Conservation (phyloP, 2,888 invertebrate species). For the Drosophila stalkeri region DNA sequence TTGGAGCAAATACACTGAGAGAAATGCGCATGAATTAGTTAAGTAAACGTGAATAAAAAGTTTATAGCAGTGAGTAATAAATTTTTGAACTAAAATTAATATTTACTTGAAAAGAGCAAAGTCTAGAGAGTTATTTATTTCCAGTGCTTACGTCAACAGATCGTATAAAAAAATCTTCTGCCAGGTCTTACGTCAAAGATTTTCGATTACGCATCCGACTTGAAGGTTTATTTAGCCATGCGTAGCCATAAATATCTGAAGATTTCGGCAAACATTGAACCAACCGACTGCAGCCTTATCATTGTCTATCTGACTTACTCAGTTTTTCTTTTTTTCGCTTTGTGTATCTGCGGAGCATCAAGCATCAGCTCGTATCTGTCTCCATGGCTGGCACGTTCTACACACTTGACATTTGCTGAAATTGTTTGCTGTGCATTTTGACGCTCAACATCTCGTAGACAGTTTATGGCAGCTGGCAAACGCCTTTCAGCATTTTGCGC, state of each 20-base stretch:
- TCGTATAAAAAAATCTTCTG: neutral
- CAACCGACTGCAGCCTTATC: slow-evolving; percentile 44
- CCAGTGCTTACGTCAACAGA: neutral
- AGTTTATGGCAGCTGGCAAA: slow-evolving; percentile 42
- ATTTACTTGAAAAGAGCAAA: neutral
- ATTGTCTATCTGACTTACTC: slow-evolving; percentile 18
- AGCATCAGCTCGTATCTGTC: slow-evolving; percentile 16
- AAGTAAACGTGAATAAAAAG: neutral
- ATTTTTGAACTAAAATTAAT: neutral
- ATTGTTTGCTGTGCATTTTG: slow-evolving; percentile 66
- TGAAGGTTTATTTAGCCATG: slow-evolving; percentile 17
- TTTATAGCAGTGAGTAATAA: too few relatives aligned
- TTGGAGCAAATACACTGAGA: neutral
- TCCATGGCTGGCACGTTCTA: slow-evolving; percentile 41
- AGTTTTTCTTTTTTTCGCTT: neutral
- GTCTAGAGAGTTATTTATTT: neutral
- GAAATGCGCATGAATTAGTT: neutral
- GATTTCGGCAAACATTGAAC: slow-evolving; percentile 28
- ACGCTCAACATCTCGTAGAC: slow-evolving; percentile 38
- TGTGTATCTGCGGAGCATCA: slow-evolving; percentile 13
- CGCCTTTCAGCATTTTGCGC: slow-evolving; percentile 63
- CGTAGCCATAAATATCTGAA: slow-evolving; percentile 37
- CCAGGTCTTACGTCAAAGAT: neutral
- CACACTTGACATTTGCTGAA: slow-evolving; percentile 59
- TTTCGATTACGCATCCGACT: slow-evolving; percentile 7